phyloP scores from a whole-genome alignment of 2,113 vertebrate genomes.

The Neolamprologus sp. region DNA sequence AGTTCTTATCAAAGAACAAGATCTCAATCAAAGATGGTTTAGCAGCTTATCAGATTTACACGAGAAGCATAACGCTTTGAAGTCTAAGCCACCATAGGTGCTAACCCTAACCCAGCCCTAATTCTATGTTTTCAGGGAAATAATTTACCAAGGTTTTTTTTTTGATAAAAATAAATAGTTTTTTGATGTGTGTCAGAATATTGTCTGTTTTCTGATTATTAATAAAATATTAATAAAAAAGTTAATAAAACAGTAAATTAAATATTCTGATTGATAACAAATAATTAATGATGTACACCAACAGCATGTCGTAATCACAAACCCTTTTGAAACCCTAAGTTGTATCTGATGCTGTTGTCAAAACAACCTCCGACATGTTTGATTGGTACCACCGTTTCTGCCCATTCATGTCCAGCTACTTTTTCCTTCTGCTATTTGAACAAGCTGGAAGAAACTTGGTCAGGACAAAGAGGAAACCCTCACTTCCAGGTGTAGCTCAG shows the following conservation, averaged over 20 bases:
- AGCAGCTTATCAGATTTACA: background rate
- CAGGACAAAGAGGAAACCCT: background rate
- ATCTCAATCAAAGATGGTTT: background rate
- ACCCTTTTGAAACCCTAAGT: background rate
- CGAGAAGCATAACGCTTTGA: background rate
- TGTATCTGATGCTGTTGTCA: background rate
- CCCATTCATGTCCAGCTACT: no score
- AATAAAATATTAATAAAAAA: background rate
- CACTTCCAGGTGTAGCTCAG: background rate
- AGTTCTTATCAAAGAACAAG: background rate
- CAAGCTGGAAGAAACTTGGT: background rate
- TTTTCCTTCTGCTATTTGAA: background rate
- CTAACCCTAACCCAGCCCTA: background rate
- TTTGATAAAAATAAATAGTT: no score
- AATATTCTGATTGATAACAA: background rate
- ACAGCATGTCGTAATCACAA: background rate
- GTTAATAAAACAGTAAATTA: background rate
- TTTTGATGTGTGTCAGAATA: background rate
- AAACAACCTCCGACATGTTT: background rate
- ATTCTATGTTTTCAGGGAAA: background rate
- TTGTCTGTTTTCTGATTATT: background rate
- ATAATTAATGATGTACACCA: background rate
- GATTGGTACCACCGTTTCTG: background rate
- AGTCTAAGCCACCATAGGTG: background rate
- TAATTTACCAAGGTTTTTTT: background rate